Conservation (phyloP, 2,113 vertebrate species). For the Neotragus moschatus region DNA sequence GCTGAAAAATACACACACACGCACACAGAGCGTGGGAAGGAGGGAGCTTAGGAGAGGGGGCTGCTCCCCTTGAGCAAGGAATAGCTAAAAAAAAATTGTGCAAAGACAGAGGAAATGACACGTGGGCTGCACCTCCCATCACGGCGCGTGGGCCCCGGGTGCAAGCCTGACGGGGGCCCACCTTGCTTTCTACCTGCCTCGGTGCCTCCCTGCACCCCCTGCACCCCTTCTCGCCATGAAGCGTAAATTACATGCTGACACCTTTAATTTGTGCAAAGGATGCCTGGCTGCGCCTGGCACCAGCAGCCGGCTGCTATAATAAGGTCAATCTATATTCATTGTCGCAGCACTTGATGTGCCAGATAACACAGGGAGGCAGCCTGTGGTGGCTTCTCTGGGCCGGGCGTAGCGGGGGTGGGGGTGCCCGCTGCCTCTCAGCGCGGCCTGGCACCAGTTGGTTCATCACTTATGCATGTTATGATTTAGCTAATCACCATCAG, state of each 20-base stretch:
- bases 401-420: slow-evolving; percentile 66
- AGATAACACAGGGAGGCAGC: slow-evolving; percentile 77
- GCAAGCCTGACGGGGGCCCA: slow-evolving; percentile 67
- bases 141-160: slow-evolving; percentile 64
- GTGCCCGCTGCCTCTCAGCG: slow-evolving; percentile 54
- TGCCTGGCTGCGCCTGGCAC: slow-evolving; percentile 83
- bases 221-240: slow-evolving; percentile 73
- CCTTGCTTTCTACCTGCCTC: slow-evolving; percentile 68
- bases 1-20: slow-evolving; percentile 55
- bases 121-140: slow-evolving; percentile 65
- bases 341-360: slow-evolving; percentile 83
- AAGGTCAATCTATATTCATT: slow-evolving; percentile 90
- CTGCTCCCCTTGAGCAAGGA: neutral
- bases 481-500: slow-evolving; percentile 83
- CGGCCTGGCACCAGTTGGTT: slow-evolving; percentile 78
- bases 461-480: slow-evolving; percentile 81
- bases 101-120: slow-evolving; percentile 60
- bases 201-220: slow-evolving; percentile 55
- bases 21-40: neutral
- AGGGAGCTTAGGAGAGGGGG: neutral
- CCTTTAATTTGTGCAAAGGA: slow-evolving; percentile 85
- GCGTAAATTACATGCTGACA: slow-evolving; percentile 86
- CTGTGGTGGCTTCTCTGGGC: slow-evolving; percentile 72
- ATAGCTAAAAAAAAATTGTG: neutral
- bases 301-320: slow-evolving; percentile 85